Percentiles rank a stretch among this genome's conserved stretches.
Conservation (phyloP, 2,797 vertebrate species). For the Xenopus petersii region DNA sequence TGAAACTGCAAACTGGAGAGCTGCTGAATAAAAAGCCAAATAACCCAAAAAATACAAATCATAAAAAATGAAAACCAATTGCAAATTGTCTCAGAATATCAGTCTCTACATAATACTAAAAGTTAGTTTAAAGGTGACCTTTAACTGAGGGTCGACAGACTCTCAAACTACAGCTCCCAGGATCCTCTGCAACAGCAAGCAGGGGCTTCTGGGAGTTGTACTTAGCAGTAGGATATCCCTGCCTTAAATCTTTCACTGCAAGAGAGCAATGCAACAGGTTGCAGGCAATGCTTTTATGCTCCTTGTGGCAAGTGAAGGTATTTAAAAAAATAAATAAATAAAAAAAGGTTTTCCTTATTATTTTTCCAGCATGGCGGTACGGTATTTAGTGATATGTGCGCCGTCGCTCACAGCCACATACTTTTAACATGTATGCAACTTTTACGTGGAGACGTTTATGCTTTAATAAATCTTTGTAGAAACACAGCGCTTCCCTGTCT, state of each 20-base stretch:
- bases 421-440: slow-evolving; percentile 64
- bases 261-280: slow-evolving; percentile 8
- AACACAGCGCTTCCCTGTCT: slow-evolving; percentile 35
- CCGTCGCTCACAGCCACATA: slow-evolving; percentile 60
- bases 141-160: no score
- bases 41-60: no score
- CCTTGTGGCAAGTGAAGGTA: slow-evolving; percentile 15
- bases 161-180: no score
- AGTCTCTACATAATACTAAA: no score
- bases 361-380: slow-evolving; percentile 51
- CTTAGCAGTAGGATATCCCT: not conserved
- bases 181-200: no score
- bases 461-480: slow-evolving; percentile 76
- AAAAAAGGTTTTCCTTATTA: not conserved
- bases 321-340: slow-evolving; percentile 1
- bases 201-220: slow-evolving; percentile 5
- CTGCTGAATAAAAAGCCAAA: no score
- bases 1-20: no score
- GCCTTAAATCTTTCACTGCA: slow-evolving; percentile 24
- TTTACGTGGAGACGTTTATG: slow-evolving; percentile 66
- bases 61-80: no score
- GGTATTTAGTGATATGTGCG: slow-evolving; percentile 34
- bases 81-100: no score
- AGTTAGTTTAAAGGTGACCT: no score
- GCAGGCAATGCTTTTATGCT: slow-evolving; percentile 4